These are phyloP conservation scores for Sicus ferrugineus DNA, from an alignment of 2,888 invertebrate genomes.

Conservation along the genomic window DNA sequence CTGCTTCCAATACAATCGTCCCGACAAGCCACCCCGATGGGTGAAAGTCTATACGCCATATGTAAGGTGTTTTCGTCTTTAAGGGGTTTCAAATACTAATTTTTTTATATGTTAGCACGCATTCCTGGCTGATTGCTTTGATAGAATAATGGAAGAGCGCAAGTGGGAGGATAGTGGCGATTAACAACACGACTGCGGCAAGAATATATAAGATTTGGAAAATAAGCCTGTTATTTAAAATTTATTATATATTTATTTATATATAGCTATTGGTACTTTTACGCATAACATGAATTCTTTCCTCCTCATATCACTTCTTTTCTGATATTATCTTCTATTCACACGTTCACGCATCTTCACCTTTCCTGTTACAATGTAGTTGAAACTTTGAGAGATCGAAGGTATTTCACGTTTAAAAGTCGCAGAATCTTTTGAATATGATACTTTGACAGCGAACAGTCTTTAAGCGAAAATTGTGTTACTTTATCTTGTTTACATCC, in stretches of 20 bases:
- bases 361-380: neutral
- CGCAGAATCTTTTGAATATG: no score
- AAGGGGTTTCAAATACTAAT: neutral
- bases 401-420: no score
- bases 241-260: constrained; percentile 28
- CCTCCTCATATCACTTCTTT: no score
- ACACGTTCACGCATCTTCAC: neutral
- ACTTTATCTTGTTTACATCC: no score
- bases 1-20: constrained; percentile 84
- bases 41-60: constrained; percentile 89
- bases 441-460: neutral
- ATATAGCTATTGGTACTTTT: constrained; percentile 9
- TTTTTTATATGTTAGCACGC: constrained; percentile 52
- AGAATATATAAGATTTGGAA: constrained; percentile 19
- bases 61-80: constrained; percentile 68
- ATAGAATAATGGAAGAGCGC: constrained; percentile 91
- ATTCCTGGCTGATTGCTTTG: constrained; percentile 82
- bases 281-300: neutral
- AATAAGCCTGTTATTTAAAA: constrained; percentile 27
- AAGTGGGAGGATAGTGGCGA: constrained; percentile 86
- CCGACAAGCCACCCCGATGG: constrained; percentile 82
- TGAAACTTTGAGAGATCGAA: neutral
- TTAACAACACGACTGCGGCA: constrained; percentile 65
- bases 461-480: neutral
- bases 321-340: neutral